A percentile compares a stretch with the other conserved stretches of the same genome.
These are phyloP conservation scores for Tetrao urogallus DNA, from an alignment of 2,113 vertebrate species.

Conservation along the genomic window DNA sequence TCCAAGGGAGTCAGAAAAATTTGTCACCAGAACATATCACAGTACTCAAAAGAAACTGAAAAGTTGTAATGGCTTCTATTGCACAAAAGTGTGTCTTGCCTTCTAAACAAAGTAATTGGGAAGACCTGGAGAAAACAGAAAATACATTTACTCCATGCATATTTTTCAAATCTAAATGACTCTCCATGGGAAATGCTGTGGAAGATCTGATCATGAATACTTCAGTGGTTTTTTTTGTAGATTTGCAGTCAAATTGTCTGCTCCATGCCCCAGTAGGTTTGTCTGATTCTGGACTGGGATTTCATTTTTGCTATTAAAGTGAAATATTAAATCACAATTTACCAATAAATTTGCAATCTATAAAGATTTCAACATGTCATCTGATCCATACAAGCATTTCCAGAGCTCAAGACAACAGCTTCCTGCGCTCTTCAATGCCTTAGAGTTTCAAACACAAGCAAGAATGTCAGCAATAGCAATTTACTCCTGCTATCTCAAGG, in stretches of 20 bases:
- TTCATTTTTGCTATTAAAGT: background rate
- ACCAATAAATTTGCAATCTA: background rate
- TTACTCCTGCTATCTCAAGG: background rate
- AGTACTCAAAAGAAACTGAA: background rate
- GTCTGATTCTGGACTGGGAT: background rate
- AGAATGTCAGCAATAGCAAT: background rate
- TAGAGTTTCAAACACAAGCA: background rate
- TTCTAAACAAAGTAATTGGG: constrained; percentile 7
- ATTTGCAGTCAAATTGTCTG: constrained; percentile 9
- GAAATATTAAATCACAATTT: constrained; percentile 2
- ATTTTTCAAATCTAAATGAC: background rate
- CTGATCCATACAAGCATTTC: background rate
- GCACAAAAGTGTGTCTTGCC: background rate
- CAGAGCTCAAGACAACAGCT: background rate
- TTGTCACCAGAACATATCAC: background rate
- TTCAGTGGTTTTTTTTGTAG: background rate
- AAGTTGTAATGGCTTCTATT: background rate
- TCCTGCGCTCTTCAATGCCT: background rate
- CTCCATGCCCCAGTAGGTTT: background rate
- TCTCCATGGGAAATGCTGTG: background rate
- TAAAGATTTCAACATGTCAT: background rate
- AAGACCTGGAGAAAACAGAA: background rate
- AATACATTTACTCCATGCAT: background rate
- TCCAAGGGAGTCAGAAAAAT: background rate
- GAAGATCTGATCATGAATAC: background rate